Conservation (phyloP, 2,113 vertebrate species). For the Smithornis capensis region DNA sequence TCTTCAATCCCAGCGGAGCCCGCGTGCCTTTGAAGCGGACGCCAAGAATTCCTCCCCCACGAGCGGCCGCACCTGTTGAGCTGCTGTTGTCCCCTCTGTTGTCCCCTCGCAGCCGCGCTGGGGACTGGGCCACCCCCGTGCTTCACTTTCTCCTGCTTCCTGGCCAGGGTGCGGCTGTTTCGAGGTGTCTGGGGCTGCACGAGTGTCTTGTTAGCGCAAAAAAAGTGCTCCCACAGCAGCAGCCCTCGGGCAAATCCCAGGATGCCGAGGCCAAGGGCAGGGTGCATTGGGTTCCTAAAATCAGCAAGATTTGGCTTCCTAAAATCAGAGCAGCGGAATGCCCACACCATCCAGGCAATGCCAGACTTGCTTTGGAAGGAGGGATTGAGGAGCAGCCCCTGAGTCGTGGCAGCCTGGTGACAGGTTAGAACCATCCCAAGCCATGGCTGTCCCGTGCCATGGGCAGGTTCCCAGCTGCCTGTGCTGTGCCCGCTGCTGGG, state of each 20-base stretch:
- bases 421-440: background rate
- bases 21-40: background rate
- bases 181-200: background rate
- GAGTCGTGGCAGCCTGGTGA: accelerated
- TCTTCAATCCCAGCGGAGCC: background rate
- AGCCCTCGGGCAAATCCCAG: accelerated
- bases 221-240: accelerated
- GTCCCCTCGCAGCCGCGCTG: accelerated
- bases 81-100: background rate
- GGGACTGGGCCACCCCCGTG: accelerated
- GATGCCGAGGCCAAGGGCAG: background rate
- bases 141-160: background rate
- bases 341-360: accelerated
- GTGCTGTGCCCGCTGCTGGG: accelerated
- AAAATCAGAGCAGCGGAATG: background rate
- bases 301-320: background rate
- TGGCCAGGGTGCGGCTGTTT: background rate
- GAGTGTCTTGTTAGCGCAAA: accelerated
- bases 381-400: background rate
- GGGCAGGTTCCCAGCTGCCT: background rate
- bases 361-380: background rate
- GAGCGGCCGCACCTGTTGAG: background rate
- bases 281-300: background rate
- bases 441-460: accelerated
- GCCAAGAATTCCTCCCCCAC: background rate